Evolutionary conservation across 2,888 invertebrate genomes (phyloP).

Genomic region (Auanema sp.): DNA sequence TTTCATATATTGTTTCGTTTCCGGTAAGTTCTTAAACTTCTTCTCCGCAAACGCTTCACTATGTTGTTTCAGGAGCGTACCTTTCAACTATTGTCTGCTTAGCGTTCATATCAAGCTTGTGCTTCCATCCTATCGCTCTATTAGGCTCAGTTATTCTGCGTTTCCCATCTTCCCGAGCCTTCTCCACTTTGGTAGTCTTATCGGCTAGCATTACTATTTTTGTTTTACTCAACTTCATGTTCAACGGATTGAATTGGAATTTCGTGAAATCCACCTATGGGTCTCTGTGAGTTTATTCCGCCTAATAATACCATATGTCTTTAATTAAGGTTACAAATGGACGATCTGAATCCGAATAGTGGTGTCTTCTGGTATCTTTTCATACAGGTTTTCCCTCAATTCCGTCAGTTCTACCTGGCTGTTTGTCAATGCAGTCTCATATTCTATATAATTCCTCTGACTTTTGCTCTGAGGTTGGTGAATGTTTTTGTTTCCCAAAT

Average conservation of each 20-base stretch:
- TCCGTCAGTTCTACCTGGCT: constrained; percentile 87
- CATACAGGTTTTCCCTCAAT: constrained; percentile 99
- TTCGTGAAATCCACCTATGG: constrained; percentile 36
- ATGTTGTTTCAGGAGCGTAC: constrained; percentile 10
- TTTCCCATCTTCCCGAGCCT: not conserved
- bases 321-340: constrained; percentile 71
- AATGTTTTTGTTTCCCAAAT: constrained; percentile 65
- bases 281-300: constrained; percentile 41
- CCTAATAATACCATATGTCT: not conserved
- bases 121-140: constrained; percentile 23
- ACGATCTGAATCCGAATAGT: constrained; percentile 92
- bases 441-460: constrained; percentile 84
- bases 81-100: constrained; percentile 12
- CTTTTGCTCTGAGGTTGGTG: constrained; percentile 66
- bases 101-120: constrained; percentile 12
- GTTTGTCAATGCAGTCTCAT: constrained; percentile 95
- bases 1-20: constrained; percentile 24
- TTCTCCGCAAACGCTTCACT: not conserved
- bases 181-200: not conserved
- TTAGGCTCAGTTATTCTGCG: constrained; percentile 14
- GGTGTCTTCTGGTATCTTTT: constrained; percentile 99
- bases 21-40: constrained; percentile 17
- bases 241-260: constrained; percentile 16
- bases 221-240: constrained; percentile 20
- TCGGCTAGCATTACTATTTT: constrained; percentile 1